Base-by-base conservation (phyloP, 2,888 invertebrate genomes). In the Gymnosoma rotundatum region DNA sequence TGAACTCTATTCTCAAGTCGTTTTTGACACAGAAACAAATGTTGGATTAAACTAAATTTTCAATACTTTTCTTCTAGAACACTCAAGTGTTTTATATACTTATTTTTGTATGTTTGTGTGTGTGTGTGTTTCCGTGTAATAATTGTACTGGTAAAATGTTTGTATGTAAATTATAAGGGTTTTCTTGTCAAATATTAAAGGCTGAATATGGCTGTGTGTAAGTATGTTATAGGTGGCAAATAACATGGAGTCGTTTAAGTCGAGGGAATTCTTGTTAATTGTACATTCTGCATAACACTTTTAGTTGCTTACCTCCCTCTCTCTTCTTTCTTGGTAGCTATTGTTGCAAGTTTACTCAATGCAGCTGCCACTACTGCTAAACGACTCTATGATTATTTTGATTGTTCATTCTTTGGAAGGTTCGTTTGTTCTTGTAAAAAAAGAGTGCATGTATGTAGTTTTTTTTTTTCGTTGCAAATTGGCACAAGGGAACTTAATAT, bases 221-320 rank as follows among this genome's bases (percentile, higher is more conserved):
- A 38, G 56, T 60, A 14, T 48, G 45, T n/a, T 20, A 20, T 61
- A 60, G 36, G 61, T 82, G 54, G 66, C 69, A 78, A 78, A 73
- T 76, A 82, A 78, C 56, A 64, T 83, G 86, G 84, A 82, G 88
- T 86, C 88, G 61, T 73, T 78, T 87, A 88, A 88, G 87, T 89
- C 89, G 70, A 78, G 85, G 80, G 86, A 84, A 86, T 84, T 86
- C 87, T 88, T 89, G 89, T 89, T 89, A 90, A 90, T 89, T 90
- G 89, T 89, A 90, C 89, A 88, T 89, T 89, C 90, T 88, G 89
- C 89, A 89, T 88, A 90, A 89, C 89, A 89, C 89, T 80, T 73
- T 69, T 70, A 52, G 36, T 52, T 48, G 48, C 48, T 42, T 32
- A 9, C 38, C 54, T 18, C 8, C 45, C 0, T 14, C 45, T n/a